Percentiles rank a stretch among this genome's conserved stretches.
Evolutionary conservation across 2,888 invertebrate species (phyloP).

Genomic region (Polymixis lichenea): DNA sequence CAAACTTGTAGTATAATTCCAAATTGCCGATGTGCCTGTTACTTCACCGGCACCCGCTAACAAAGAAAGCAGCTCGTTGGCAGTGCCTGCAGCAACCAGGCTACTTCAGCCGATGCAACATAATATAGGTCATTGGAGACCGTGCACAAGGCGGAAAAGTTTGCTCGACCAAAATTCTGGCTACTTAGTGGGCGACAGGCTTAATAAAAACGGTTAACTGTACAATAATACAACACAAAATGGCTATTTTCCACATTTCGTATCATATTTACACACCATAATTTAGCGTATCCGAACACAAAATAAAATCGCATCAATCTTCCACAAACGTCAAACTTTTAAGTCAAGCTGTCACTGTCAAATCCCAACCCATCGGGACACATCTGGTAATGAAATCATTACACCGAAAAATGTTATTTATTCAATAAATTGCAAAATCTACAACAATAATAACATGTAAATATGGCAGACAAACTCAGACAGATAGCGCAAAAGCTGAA

Average conservation of each 20-base stretch:
- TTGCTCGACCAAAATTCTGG: not conserved
- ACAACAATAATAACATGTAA: constrained; percentile 79
- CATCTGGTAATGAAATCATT: constrained; percentile 69
- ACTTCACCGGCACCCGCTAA: not conserved
- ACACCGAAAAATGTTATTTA: constrained; percentile 70
- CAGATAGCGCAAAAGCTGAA: constrained; percentile 82
- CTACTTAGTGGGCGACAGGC: not conserved
- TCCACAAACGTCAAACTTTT: constrained; percentile 28
- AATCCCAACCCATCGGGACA: constrained; percentile 51
- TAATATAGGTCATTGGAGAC: not conserved
- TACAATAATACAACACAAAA: too few relatives aligned
- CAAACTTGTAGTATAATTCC: too few relatives aligned
- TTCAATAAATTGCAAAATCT: constrained; percentile 57
- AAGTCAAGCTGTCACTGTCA: constrained; percentile 42
- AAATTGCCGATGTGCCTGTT: not conserved
- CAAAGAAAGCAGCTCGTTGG: not conserved
- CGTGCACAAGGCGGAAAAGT: not conserved
- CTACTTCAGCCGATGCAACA: not conserved
- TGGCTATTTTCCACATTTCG: too few relatives aligned
- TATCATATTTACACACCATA: too few relatives aligned
- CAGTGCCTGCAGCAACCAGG: not conserved
- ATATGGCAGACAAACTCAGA: constrained; percentile 85
- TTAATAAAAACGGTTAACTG: too few relatives aligned
- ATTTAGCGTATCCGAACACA: constrained; percentile 33
- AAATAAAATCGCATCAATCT: constrained; percentile 43